Conservation (phyloP, 2,888 invertebrate species). For the Rhynchonema sp. region DNA sequence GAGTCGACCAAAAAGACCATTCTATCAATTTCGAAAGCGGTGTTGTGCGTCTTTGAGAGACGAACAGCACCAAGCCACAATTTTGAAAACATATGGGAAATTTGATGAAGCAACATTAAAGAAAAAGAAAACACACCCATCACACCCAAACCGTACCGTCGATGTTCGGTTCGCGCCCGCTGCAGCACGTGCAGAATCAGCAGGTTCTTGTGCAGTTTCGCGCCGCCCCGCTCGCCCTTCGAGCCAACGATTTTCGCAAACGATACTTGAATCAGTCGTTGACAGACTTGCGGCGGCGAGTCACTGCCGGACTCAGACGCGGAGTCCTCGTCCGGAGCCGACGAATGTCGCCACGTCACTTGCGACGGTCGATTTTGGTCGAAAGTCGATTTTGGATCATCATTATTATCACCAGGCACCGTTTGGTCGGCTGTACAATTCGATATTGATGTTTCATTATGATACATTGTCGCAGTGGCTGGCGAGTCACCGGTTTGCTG, state of each 20-base stretch:
- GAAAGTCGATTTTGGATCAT: no score
- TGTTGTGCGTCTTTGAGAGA: no score
- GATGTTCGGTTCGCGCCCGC: conserved; percentile 6
- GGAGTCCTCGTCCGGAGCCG: background rate
- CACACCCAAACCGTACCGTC: background rate
- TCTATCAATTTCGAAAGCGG: no score
- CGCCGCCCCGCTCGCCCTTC: conserved; percentile 10
- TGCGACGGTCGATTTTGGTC: no score
- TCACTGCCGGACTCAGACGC: background rate
- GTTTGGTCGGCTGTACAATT: no score
- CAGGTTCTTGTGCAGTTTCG: conserved; percentile 11
- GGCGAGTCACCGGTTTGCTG: no score
- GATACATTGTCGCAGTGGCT: no score
- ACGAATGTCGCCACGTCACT: background rate
- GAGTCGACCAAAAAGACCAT: background rate
- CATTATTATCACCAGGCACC: no score
- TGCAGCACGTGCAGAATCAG: conserved; percentile 12
- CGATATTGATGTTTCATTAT: no score
- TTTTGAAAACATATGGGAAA: background rate
- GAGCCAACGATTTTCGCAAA: conserved; percentile 12
- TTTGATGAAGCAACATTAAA: background rate
- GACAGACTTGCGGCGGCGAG: conserved; percentile 7
- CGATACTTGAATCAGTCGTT: conserved; percentile 11
- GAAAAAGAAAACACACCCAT: background rate
- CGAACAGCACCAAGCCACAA: no score